A percentile compares a stretch with the other conserved stretches of the same genome.
These are phyloP conservation scores for Cyprinella venusta DNA, from an alignment of 2,797 vertebrate genomes.

Conservation along the genomic window DNA sequence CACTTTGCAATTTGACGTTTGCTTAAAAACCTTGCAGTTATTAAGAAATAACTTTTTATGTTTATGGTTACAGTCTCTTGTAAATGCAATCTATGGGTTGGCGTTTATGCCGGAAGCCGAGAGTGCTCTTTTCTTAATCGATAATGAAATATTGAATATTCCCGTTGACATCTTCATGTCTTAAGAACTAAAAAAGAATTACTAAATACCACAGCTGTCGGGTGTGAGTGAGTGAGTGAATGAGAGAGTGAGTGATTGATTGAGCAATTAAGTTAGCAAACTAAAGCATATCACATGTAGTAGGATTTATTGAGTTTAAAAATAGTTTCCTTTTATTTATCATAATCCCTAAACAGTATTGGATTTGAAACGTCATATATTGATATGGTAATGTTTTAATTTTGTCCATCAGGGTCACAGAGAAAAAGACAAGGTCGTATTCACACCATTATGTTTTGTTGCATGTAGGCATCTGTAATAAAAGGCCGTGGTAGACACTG, in stretches of 20 bases:
- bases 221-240: neutral
- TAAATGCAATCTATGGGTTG: neutral
- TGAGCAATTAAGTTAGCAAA: neutral
- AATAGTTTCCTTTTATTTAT: slow-evolving; percentile 1
- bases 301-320: slow-evolving; percentile 12
- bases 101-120: neutral
- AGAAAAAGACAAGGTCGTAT: slow-evolving; percentile 28
- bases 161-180: slow-evolving; percentile 31
- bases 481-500: slow-evolving; percentile 27
- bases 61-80: neutral
- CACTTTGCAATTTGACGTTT: neutral
- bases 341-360: slow-evolving; percentile 12
- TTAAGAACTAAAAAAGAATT: slow-evolving; percentile 11
- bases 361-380: slow-evolving; percentile 34
- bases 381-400: slow-evolving; percentile 46
- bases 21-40: neutral
- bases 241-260: slow-evolving; percentile 6
- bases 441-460: slow-evolving; percentile 22
- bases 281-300: neutral
- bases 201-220: slow-evolving; percentile 30
- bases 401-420: slow-evolving; percentile 22
- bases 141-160: slow-evolving; percentile 23
- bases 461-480: slow-evolving; percentile 13
- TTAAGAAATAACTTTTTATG: neutral
- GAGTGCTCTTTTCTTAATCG: neutral